Evolutionary conservation across 1,140 invertebrate species (phyloP), one percentile per base, ranked within the genome.

Genomic region (Eufriesea mexicana): DNA sequence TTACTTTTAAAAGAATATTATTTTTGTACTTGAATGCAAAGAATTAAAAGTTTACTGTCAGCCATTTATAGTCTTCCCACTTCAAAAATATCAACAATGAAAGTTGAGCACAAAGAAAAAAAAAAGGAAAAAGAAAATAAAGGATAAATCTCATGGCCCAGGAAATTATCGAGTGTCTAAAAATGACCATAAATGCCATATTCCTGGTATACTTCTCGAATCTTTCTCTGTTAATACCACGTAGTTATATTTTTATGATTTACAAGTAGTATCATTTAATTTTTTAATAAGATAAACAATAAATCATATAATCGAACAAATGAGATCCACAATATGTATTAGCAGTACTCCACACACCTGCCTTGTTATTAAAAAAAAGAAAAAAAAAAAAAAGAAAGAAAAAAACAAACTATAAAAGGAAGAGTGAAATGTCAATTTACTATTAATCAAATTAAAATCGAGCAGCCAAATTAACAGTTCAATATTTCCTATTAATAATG

Each of bases 51-150:
- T 67, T 89, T 84, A 14, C 68, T 70, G 79, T 90, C 86, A 89
- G 86, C 88, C 87, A 90, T 88, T 89, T 61, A 85, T 86, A 82
- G 90, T 91, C 90, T 91, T 91, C 90, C 90, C 71, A 84, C 55
- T 74, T 86, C 16, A 72, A 84, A 79, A 72, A 42, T 88, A 89
- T 49, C 55, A 73, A 51, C 71, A 74, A 78, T 35, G 75, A 78
- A 18, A 35, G 47, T 67, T 57, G 73, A 71, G 78, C 72, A 87
- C 86, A 81, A 88, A 82, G 70, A 45, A 42, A 25, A 62, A 47
- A n/a, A 16, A 35, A 35, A 35, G 35, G 4, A 35, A 35, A 35
- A 35, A 35, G 35, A 12, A 20, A 45, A 42, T 64, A 23, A 45
- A 62, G 73, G 57, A 81, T 57, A 77, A 54, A 85, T 20, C 14